A percentile compares a stretch with the other conserved stretches of the same genome.
Evolutionary conservation across 2,113 vertebrate genomes (phyloP).

Genomic region (Anhinga rufa): DNA sequence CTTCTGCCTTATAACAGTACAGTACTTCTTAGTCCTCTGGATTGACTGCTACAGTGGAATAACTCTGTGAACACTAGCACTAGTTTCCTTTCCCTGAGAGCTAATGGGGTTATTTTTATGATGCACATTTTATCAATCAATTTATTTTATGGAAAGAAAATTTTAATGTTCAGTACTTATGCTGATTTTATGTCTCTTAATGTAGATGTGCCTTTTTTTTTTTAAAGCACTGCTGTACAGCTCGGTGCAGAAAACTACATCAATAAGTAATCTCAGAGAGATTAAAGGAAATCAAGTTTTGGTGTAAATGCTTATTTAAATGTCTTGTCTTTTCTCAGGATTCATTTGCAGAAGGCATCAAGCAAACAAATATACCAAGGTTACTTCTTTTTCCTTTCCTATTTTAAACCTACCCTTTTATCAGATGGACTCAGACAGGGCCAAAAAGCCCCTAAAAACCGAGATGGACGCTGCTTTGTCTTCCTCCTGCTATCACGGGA

Average conservation of each 20-base stretch:
- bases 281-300: conserved; percentile 35
- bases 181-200: conserved; percentile 31
- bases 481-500: background rate
- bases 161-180: background rate
- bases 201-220: background rate
- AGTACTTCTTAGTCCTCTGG: background rate
- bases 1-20: background rate
- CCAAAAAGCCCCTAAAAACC: background rate
- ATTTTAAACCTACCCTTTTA: background rate
- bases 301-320: conserved; percentile 28
- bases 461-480: background rate
- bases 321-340: background rate
- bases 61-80: background rate
- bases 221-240: background rate
- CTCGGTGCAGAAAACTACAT: background rate
- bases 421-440: background rate
- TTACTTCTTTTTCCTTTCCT: background rate
- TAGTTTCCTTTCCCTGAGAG: background rate
- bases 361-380: background rate
- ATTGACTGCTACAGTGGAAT: background rate
- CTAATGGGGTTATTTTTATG: background rate
- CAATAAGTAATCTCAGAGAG: background rate
- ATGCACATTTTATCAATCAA: conserved; percentile 10
- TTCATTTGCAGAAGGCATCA: background rate
- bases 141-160: conserved; percentile 32